These are phyloP conservation scores for Varanus komodoensis DNA, from an alignment of 2,113 vertebrate genomes.

Conservation along the genomic window DNA sequence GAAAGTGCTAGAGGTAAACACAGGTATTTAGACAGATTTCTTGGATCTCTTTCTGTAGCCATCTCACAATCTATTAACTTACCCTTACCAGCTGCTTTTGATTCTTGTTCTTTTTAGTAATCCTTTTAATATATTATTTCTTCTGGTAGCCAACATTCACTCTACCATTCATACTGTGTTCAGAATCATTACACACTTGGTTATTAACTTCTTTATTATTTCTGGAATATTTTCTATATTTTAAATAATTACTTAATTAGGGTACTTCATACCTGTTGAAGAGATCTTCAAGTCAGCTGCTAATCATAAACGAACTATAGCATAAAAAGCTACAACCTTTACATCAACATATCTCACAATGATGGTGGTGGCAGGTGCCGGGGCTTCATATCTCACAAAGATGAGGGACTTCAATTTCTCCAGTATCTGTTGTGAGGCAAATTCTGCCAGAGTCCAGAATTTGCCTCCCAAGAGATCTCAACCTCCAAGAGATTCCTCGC, in stretches of 20 bases:
- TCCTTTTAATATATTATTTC: conserved; percentile 24
- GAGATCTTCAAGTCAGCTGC: background rate
- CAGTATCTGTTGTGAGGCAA: too few species aligned
- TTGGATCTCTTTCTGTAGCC: conserved; percentile 7
- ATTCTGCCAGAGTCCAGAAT: too few species aligned
- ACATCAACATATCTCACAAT: too few species aligned
- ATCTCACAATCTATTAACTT: background rate
- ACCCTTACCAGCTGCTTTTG: background rate
- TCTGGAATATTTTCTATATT: background rate
- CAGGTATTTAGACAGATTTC: conserved; percentile 16
- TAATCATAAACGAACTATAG: background rate
- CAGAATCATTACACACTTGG: background rate
- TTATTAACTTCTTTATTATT: background rate
- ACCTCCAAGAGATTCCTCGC: too few species aligned
- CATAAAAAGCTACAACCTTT: background rate
- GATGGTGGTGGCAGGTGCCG: too few species aligned
- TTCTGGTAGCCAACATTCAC: background rate
- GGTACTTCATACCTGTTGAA: background rate
- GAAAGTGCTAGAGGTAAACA: background rate
- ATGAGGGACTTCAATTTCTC: too few species aligned
- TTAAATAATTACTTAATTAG: conserved; percentile 25
- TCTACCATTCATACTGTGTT: background rate
- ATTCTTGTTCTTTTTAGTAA: conserved; percentile 19
- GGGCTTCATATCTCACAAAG: too few species aligned
- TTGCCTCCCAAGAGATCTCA: too few species aligned